Evolutionary conservation across 2,888 invertebrate genomes (phyloP), one percentile per base, ranked within the genome.

Genomic region (Agrotis exclamationis): DNA sequence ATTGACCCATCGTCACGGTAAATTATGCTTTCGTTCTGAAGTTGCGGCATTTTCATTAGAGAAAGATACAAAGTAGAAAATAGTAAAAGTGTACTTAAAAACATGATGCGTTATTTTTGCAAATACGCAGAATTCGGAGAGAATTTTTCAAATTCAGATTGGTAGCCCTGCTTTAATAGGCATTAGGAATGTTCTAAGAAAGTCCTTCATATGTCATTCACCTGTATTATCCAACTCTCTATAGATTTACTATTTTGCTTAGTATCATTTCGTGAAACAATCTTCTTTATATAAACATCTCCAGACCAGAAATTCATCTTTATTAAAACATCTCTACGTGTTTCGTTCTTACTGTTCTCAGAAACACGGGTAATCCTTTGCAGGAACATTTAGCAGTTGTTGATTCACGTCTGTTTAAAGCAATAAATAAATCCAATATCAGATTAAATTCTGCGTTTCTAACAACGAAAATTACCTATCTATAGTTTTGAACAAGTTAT

Each of bases 361-460:
- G 62, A 56, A 60, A 48, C 16, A 16, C 1, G 16, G 18, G 54
- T 71, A 44, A 63, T 77, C 58, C 50, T 66, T 66, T 51, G 18
- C 11, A 2, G n/a, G 56, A 58, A 62, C 39, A 33, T 50, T 71
- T 58, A 63, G 57, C 33, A 24, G 24, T 60, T 67, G 59, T 63
- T 64, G 54, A 47, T 63, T 50, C 44, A 72, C 18, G 50, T 51
- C 13, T 64, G 50, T 74, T 63, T 60, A 53, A 70, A 28, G 28
- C 45, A 33, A 59, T 63, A 63, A 54, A 76, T 65, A 51, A 45
- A 71, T 66, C 44, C 33, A 24, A 66, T 57, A 58, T 33, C 20
- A 24, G 33, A 67, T 62, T 54, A 58, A 59, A 33, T 45, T n/a
- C 45, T 62, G 45, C 39, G 28, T 44, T 63, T 57, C 53, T 22